Evolutionary conservation across 35 echinoderm and acorn worm species (phyloP).

Genomic region (Apostichopus californicus): DNA sequence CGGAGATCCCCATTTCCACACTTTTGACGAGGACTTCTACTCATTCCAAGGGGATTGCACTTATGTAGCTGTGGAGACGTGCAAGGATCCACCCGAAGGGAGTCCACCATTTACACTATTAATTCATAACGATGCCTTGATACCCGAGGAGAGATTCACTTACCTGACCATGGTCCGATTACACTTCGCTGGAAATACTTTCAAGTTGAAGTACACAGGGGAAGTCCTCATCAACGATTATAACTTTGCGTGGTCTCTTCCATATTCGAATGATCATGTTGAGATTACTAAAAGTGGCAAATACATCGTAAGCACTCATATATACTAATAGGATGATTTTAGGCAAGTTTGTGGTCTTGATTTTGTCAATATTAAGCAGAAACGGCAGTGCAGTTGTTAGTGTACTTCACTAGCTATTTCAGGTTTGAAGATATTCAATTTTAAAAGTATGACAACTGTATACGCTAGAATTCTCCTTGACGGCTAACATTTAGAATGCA

Average conservation of each 20-base stretch:
- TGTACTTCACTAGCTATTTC: too few species aligned
- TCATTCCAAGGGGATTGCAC: constrained; percentile 85
- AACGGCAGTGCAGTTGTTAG: too few species aligned
- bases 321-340: too few species aligned
- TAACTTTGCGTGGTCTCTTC: background rate
- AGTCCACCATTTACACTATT: background rate
- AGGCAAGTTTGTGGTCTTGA: too few species aligned
- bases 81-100: background rate
- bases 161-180: background rate
- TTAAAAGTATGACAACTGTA: too few species aligned
- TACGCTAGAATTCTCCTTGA: too few species aligned
- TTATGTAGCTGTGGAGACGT: constrained; percentile 69
- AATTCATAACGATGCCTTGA: constrained; percentile 26
- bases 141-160: constrained; percentile 47
- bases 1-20: constrained; percentile 88
- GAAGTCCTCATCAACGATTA: background rate
- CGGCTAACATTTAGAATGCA: too few species aligned
- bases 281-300: background rate
- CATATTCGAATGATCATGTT: background rate
- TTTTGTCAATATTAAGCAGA: too few species aligned
- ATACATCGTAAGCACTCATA: background rate
- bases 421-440: too few species aligned
- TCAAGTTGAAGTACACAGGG: constrained; percentile 18
- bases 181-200: background rate
- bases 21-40: constrained; percentile 78